phyloP scores from a whole-genome alignment of 2,797 vertebrate species.

The Tadarida brasiliensis region DNA sequence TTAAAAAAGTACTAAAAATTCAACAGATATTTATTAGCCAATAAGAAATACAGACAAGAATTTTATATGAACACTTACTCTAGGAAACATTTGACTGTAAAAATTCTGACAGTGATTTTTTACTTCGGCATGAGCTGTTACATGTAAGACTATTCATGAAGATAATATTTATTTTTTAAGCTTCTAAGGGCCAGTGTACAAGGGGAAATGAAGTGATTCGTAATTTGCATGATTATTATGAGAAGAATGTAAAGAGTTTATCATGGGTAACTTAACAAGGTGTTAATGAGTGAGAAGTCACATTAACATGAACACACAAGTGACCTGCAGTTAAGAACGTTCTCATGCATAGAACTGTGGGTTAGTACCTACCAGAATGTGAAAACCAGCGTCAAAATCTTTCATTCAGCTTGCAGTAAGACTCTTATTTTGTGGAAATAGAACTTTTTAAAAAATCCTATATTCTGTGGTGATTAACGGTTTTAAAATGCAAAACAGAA shows the following conservation, averaged over 20 bases:
- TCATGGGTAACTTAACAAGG: conserved; percentile 59
- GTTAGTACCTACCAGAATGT: not conserved
- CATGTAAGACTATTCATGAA: not conserved
- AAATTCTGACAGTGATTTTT: conserved; percentile 17
- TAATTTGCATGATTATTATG: conserved; percentile 44
- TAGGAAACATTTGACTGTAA: conserved; percentile 8
- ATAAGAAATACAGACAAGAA: not conserved
- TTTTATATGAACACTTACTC: not conserved
- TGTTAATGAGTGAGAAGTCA: conserved; percentile 72
- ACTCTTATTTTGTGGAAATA: not conserved
- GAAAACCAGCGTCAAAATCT: not conserved
- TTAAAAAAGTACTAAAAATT: not conserved
- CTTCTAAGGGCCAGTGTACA: not conserved
- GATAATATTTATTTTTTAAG: conserved; percentile 26
- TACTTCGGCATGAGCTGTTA: conserved; percentile 3
- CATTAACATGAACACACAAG: conserved; percentile 44
- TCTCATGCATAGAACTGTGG: not conserved
- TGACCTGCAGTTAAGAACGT: conserved; percentile 17
- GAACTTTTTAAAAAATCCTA: not conserved
- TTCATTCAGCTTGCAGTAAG: not conserved
- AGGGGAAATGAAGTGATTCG: conserved; percentile 23
- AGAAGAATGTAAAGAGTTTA: conserved; percentile 52
- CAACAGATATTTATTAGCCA: not conserved
- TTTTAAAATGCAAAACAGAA: not conserved
- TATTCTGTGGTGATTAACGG: not conserved